These are phyloP conservation scores for Agrotis exclamationis DNA, from an alignment of 2,888 invertebrate species.

Conservation along the genomic window DNA sequence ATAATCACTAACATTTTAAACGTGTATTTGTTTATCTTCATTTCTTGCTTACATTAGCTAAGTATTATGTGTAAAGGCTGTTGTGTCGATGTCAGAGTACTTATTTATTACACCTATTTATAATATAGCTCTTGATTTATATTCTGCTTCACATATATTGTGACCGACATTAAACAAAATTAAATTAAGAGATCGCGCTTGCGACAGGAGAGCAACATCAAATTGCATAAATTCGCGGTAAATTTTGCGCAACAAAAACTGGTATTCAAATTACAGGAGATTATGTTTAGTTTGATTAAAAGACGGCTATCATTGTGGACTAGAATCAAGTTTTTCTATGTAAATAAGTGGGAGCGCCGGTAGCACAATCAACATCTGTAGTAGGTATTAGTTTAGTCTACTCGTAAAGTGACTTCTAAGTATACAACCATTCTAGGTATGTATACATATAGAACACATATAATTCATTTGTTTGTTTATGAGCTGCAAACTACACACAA, in stretches of 20 bases:
- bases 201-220: slow-evolving; percentile 40
- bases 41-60: slow-evolving; percentile 40
- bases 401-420: slow-evolving; percentile 15
- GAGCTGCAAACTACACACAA: slow-evolving; percentile 13
- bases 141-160: slow-evolving; percentile 44
- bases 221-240: slow-evolving; percentile 64
- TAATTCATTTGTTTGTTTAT: slow-evolving; percentile 28
- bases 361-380: slow-evolving; percentile 44
- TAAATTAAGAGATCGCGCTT: slow-evolving; percentile 62
- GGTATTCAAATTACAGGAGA: slow-evolving; percentile 61
- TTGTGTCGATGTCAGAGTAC: slow-evolving; percentile 54
- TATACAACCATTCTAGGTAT: slow-evolving; percentile 1
- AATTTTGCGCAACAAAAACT: slow-evolving; percentile 62
- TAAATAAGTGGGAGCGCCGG: slow-evolving; percentile 55
- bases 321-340: slow-evolving; percentile 59
- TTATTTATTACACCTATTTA: slow-evolving; percentile 58
- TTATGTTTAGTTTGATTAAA: slow-evolving; percentile 54
- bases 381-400: slow-evolving; percentile 38
- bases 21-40: slow-evolving; percentile 56
- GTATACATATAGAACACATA: neutral
- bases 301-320: slow-evolving; percentile 33
- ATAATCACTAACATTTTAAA: slow-evolving; percentile 30
- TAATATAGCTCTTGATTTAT: slow-evolving; percentile 52
- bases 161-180: slow-evolving; percentile 47
- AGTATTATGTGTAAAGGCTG: slow-evolving; percentile 45